These are phyloP conservation scores for Catalaphyllia jardinei DNA, from an alignment of 64 coral and sea anemone species.

Conservation along the genomic window DNA sequence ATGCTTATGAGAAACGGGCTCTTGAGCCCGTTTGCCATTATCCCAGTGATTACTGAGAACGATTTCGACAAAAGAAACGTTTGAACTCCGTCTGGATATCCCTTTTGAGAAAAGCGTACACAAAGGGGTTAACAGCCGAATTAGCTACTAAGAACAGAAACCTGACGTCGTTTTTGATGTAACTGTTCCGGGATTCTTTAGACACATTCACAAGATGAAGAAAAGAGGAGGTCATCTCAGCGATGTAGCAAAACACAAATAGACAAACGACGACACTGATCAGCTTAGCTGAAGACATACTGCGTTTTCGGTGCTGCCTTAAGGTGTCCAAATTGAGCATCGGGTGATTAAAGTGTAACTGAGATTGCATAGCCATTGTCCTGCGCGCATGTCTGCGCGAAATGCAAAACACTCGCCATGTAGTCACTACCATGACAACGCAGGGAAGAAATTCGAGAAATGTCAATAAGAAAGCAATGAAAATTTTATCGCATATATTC, in stretches of 20 bases:
- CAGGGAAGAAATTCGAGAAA: background rate
- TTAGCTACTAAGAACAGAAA: slow-evolving; percentile 1
- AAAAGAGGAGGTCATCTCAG: slow-evolving; percentile 1
- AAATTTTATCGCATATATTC: background rate
- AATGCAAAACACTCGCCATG: background rate
- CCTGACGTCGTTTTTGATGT: background rate
- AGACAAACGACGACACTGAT: background rate
- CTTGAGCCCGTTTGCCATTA: no score
- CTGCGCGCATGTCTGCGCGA: background rate
- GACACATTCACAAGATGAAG: background rate
- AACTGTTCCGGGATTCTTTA: background rate
- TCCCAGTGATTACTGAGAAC: background rate
- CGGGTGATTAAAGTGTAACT: slow-evolving; percentile 2
- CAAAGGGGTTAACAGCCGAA: background rate
- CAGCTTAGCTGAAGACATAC: slow-evolving; percentile 5
- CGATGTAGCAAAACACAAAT: slow-evolving; percentile 7
- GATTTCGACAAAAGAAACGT: slow-evolving; percentile 1
- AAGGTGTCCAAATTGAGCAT: background rate
- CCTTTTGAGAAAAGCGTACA: slow-evolving; percentile 14
- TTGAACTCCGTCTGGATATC: slow-evolving; percentile 13
- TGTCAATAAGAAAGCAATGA: slow-evolving; percentile 2
- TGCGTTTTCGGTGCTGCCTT: background rate
- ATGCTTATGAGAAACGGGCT: no score
- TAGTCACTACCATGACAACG: background rate
- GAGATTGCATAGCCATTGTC: background rate